Evolutionary conservation across 2,113 vertebrate genomes (phyloP).

Genomic region (Mustelus asterias): DNA sequence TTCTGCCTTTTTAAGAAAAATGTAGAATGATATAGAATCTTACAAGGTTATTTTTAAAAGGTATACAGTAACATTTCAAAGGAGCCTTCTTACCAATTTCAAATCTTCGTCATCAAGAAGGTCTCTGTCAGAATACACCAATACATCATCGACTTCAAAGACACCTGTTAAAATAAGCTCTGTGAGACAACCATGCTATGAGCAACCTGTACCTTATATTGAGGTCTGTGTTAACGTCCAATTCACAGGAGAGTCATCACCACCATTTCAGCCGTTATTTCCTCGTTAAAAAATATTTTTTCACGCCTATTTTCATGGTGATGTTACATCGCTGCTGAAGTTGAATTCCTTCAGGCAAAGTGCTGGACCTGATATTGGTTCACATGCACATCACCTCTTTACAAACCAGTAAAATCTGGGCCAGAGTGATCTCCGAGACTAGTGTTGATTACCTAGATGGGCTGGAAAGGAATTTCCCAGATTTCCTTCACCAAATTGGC

Average conservation of each 20-base stretch:
- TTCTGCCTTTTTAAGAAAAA: not conserved
- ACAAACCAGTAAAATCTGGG: not conserved
- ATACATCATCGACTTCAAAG: slow-evolving; percentile 18
- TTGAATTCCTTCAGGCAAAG: not conserved
- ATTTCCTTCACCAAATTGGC: not conserved
- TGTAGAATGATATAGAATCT: not conserved
- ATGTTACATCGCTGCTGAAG: not conserved
- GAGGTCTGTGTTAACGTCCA: not conserved
- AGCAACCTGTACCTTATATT: not conserved
- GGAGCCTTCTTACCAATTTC: slow-evolving; percentile 18
- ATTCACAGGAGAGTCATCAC: not conserved
- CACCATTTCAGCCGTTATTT: not conserved
- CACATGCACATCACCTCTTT: not conserved
- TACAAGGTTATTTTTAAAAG: not conserved
- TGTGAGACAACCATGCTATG: not conserved
- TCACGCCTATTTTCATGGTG: not conserved
- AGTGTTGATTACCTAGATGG: not conserved
- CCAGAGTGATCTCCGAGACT: not conserved
- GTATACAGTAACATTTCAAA: not conserved
- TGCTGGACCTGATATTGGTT: not conserved
- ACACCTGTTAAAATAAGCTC: not conserved
- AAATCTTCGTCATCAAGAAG: slow-evolving; percentile 22
- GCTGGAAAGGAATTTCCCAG: not conserved
- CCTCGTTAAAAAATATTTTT: not conserved
- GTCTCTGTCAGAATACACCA: not conserved